phyloP scores from a whole-genome alignment of 2,888 invertebrate genomes.

The Dexiosoma caninum region DNA sequence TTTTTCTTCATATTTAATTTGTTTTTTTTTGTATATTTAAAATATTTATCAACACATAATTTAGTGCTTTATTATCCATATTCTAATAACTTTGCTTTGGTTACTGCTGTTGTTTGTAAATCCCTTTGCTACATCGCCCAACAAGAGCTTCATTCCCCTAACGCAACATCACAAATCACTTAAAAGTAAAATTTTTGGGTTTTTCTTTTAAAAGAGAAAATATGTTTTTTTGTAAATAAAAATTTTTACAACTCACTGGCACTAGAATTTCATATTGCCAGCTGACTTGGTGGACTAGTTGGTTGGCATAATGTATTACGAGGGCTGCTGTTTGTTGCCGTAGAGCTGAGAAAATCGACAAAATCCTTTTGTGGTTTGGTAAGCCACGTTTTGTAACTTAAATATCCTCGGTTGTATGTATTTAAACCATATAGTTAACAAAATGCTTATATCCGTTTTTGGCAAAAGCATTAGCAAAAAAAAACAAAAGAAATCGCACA shows the following conservation, averaged over 20 bases:
- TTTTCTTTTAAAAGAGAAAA: conserved; percentile 7
- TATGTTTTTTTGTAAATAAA: no score
- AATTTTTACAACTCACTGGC: conserved; percentile 1
- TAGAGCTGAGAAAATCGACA: conserved; percentile 62
- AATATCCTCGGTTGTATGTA: conserved; percentile 62
- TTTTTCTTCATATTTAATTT: no score
- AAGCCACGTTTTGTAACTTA: conserved; percentile 66
- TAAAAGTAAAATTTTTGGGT: conserved; percentile 45
- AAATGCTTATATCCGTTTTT: conserved; percentile 62
- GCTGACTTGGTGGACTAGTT: neutral
- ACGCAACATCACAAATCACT: conserved; percentile 60
- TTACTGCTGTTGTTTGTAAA: neutral
- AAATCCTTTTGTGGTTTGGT: conserved; percentile 65
- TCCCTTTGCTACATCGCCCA: conserved; percentile 21
- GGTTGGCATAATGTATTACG: conserved; percentile 16
- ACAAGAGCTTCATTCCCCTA: conserved; percentile 31
- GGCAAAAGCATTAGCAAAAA: conserved; percentile 1
- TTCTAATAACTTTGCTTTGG: neutral
- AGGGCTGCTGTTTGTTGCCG: conserved; percentile 34
- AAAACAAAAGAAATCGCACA: conserved; percentile 14
- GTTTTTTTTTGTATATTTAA: no score
- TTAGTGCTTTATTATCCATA: conserved; percentile 8
- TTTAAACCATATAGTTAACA: conserved; percentile 62
- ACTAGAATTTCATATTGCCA: neutral
- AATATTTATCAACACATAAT: conserved; percentile 21